phyloP scores from a whole-genome alignment of 2,797 vertebrate species.

The Sebastes paucispinis region DNA sequence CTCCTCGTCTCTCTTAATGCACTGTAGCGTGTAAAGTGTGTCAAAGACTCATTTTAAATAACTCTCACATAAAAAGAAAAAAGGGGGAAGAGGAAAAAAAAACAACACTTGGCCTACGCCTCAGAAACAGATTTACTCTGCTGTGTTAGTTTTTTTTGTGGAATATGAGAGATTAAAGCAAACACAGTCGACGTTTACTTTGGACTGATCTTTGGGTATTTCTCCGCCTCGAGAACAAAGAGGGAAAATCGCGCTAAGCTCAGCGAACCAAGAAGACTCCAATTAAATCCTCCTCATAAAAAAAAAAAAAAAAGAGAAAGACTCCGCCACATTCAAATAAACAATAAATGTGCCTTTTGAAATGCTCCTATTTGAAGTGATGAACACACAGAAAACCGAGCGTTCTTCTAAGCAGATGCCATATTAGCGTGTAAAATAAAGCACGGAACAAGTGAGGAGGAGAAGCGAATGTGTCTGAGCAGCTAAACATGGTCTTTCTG shows the following conservation, averaged over 20 bases:
- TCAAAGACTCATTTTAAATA: constrained; percentile 54
- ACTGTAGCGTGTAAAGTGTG: constrained; percentile 49
- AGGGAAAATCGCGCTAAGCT: constrained; percentile 42
- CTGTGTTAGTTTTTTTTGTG: constrained; percentile 37
- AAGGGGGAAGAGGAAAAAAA: neutral
- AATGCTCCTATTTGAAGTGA: constrained; percentile 46
- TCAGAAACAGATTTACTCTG: constrained; percentile 58
- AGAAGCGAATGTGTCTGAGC: neutral
- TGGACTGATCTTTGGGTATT: constrained; percentile 66
- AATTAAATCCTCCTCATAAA: constrained; percentile 58
- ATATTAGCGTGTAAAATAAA: constrained; percentile 11
- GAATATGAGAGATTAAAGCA: constrained; percentile 68
- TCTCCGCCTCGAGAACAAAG: constrained; percentile 64
- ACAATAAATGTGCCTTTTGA: constrained; percentile 47
- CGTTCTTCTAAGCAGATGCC: constrained; percentile 15
- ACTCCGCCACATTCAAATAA: constrained; percentile 16
- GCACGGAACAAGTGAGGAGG: neutral
- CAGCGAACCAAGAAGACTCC: constrained; percentile 58
- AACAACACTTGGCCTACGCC: constrained; percentile 45
- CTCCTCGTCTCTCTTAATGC: constrained; percentile 47
- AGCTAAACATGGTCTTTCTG: neutral
- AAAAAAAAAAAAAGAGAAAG: neutral
- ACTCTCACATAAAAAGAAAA: constrained; percentile 14
- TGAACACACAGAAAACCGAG: constrained; percentile 7
- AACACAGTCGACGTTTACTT: constrained; percentile 69